phyloP scores from a whole-genome alignment of 2,797 vertebrate genomes.

The Epinephelus coioides region DNA sequence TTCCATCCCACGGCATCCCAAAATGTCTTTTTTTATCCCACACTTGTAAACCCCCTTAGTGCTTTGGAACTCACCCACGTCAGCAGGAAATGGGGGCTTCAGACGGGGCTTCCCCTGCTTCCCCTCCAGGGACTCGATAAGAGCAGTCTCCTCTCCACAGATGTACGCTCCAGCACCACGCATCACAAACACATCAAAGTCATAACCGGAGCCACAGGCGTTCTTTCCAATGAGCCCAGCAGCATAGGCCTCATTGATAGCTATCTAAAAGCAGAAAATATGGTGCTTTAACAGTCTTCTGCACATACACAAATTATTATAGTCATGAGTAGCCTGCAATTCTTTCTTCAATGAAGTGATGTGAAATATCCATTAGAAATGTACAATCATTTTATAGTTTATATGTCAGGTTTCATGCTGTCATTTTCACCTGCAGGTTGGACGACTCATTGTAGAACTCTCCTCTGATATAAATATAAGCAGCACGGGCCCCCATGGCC shows the following conservation, averaged over 20 bases:
- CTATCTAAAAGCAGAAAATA: conserved; percentile 84
- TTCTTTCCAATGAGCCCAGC: conserved; percentile 92
- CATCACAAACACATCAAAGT: conserved; percentile 96
- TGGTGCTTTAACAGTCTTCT: neutral
- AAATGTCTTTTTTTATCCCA: too few species aligned
- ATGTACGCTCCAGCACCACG: conserved; percentile 96
- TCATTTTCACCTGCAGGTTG: conserved; percentile 91
- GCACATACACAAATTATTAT: neutral
- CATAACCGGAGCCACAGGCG: conserved; percentile 91
- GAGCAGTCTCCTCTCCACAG: conserved; percentile 96
- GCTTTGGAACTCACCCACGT: conserved; percentile 88
- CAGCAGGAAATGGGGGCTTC: conserved; percentile 95
- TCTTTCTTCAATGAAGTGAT: too few species aligned
- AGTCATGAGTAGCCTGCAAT: neutral
- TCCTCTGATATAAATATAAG: conserved; percentile 97
- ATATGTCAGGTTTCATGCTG: neutral
- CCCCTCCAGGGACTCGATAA: conserved; percentile 96
- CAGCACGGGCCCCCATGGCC: conserved; percentile 94
- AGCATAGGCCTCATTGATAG: conserved; percentile 93
- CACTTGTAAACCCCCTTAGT: neutral
- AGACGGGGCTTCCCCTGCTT: conserved; percentile 97
- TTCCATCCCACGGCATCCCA: too few species aligned
- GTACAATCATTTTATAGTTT: neutral
- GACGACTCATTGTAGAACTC: conserved; percentile 99
- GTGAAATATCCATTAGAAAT: neutral